These are phyloP conservation scores for Platorchestia sp. DNA, from an alignment of 1,140 invertebrate species.

Conservation along the genomic window DNA sequence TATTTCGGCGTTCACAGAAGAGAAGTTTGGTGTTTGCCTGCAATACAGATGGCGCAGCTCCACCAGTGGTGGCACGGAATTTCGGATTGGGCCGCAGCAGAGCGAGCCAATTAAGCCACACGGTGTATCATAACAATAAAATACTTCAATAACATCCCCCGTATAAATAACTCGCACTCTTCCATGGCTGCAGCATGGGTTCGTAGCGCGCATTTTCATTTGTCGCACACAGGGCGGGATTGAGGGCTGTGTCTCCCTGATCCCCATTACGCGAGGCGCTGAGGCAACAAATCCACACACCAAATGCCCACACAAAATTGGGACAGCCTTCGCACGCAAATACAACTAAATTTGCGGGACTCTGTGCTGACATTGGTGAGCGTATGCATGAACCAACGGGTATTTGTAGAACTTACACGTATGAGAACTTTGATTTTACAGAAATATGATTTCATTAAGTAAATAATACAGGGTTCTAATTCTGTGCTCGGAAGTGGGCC, in stretches of 20 bases:
- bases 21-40: not conserved
- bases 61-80: not conserved
- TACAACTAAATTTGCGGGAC: not conserved
- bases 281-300: not conserved
- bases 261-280: not conserved
- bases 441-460: too few relatives aligned
- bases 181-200: not conserved
- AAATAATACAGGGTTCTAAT: not conserved
- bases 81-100: not conserved
- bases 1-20: not conserved
- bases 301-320: not conserved
- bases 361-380: not conserved
- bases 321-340: not conserved
- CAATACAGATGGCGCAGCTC: not conserved
- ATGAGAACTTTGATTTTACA: not conserved
- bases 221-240: not conserved
- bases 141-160: not conserved
- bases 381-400: not conserved
- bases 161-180: slow-evolving; percentile 12
- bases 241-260: not conserved
- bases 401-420: not conserved
- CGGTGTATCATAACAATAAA: not conserved
- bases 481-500: not conserved
- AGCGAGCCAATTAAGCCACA: slow-evolving; percentile 20
- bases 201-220: not conserved